Base-by-base conservation (phyloP, 2,888 invertebrate species). In the Phymatocera aterrima region DNA sequence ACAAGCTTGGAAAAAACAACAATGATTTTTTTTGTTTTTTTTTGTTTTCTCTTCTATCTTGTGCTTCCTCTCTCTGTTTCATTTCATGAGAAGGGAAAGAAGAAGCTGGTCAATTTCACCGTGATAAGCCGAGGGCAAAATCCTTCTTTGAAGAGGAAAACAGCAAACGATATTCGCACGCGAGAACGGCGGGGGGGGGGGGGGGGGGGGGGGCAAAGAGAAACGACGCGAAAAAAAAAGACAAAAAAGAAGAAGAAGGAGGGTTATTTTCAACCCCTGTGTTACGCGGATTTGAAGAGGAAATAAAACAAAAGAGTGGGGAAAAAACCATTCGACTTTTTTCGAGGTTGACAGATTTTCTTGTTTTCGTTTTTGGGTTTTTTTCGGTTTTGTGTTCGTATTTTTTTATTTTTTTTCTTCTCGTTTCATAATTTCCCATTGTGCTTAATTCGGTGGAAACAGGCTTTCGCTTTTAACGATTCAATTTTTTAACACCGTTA, bases 101-200 rank as follows among this genome's bases (percentile, higher is more conserved):
- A 68, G 28, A 64, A 31, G 2, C 37, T 12, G 61, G 61, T 64
- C 61, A 64, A 64, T 64, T 64, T 37, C 37, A 64, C 34, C 46
- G 68, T 68, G 46, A 68, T 68, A 68, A 68, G 46, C 68, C n/a
- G n/a, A n/a, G 68, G 24, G 68, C 43, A 15, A 68, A 46, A 68
- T 24, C 46, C 68, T 46, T 43, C 68, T 68, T 46, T 46, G 46
- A 68, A 24, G 68, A 46, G 43, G 12, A 64, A 64, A 64, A 64
- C 61, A 64, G 61, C 61, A 64, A 64, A 64, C 61, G 61, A 64
- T 64, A 64, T 64, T 64, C 61, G 24, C 61, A 64, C 61, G 57
- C 57, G 57, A 57, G 57, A 28, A n/a, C n/a, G n/a, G n/a, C n/a
- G n/a, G n/a, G n/a, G n/a, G n/a, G n/a, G n/a, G n/a, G n/a, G n/a